Evolutionary conservation across 2,113 vertebrate genomes (phyloP).

Genomic region (Sminthopsis crassicaudata): DNA sequence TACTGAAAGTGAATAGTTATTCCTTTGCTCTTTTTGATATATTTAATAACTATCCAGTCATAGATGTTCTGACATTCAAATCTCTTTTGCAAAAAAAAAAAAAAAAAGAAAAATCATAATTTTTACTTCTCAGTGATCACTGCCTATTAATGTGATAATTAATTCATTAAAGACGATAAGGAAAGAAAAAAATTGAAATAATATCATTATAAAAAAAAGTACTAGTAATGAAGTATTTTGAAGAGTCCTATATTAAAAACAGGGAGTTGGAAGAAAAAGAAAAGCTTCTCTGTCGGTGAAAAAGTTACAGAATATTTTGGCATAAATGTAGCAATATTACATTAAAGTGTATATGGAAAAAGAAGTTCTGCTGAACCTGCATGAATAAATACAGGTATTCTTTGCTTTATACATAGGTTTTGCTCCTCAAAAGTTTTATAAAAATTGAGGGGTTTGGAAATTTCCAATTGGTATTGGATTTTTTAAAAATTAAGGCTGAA

Average conservation of each 20-base stretch:
- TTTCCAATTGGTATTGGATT: background rate
- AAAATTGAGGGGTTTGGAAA: background rate
- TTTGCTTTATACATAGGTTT: background rate
- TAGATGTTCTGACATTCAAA: background rate
- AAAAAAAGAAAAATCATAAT: background rate
- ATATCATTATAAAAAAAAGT: background rate
- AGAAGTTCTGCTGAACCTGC: background rate
- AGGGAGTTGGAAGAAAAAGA: background rate
- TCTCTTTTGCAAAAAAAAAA: background rate
- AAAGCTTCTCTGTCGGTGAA: background rate
- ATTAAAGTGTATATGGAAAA: background rate
- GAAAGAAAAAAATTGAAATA: background rate
- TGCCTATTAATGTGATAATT: background rate
- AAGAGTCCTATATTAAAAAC: slow-evolving; percentile 33
- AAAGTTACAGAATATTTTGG: background rate
- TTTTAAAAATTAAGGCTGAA: background rate
- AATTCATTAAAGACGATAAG: background rate
- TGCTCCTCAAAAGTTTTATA: background rate
- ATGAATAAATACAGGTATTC: background rate
- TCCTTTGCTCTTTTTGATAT: background rate
- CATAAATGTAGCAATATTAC: background rate
- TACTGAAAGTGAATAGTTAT: background rate
- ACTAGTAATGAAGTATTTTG: background rate
- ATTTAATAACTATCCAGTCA: background rate
- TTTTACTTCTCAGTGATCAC: background rate